Base-by-base conservation (phyloP, 2,888 invertebrate species). In the Tanaodytes sp. region DNA sequence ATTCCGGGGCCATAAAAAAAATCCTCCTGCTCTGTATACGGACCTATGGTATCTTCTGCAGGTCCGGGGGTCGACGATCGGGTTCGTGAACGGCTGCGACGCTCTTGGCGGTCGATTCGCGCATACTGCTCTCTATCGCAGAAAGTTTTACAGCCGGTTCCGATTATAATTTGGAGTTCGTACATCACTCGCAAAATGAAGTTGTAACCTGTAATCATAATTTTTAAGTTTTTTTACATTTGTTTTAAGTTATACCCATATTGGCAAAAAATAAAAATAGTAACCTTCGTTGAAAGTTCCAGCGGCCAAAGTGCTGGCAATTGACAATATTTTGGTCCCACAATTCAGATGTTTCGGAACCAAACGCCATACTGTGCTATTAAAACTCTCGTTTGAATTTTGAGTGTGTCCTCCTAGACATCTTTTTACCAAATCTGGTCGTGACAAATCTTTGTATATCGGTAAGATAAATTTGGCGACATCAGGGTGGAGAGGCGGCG, bases 301-400 rank as follows among this genome's bases (percentile, higher is more conserved):
- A 45, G 62, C 54, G 16, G 62, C 46, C 31, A 54, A 62, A 62
- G 18, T 37, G 45, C 45, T 20, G 43, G 61, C 61, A 43, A 6
- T 61, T 61, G 9, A 16, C 43, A 61, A 43, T 11, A 45, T 20
- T 18, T 39, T 61, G 11, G 16, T 3, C 19, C 48, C 58, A 19
- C 49, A 61, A 14, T 51, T 30, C 15, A 66, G 40, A 31, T 66
- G 70, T 73, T 77, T 76, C 11, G 75, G 75, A 55, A 73, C 37
- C 48, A 78, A 73, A 59, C 75, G 76, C 80, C 79, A 80, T 27
- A 80, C 73, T 8, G 76, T 66, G 18, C 77, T 69, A 51, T 81
- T 80, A 12, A 75, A 78, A 59, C 78, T n/a, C n/a, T n/a, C n/a
- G n/a, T n/a, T n/a, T n/a, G n/a, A n/a, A n/a, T n/a, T n/a, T n/a